Evolutionary conservation across 2,797 vertebrate species (phyloP), one percentile per base, ranked within the genome.

Genomic region (Fistularia tabacaria): DNA sequence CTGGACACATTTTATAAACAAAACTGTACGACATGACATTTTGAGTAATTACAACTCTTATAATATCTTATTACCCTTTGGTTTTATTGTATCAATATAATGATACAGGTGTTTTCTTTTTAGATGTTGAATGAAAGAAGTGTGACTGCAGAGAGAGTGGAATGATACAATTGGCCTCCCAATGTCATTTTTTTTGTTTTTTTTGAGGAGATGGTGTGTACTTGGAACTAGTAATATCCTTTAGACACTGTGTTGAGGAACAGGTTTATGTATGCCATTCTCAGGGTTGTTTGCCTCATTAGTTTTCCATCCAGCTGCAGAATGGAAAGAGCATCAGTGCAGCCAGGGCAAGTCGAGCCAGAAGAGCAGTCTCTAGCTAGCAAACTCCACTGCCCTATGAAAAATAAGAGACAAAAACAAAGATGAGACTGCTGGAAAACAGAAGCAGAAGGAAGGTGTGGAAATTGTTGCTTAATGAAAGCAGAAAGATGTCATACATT

Each of bases 251-350:
- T 80, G 59, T 71, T 75, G 72, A 72, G 58, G 49, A 54, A 61
- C 25, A 38, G 53, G 47, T 74, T 47, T 74, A 63, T 55, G 69
- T 74, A 48, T 70, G 65, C 62, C 73, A 49, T 73, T 77, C 71
- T 79, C 61, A 62, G 69, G 66, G 62, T 79, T 76, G 74, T 78
- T 80, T 76, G 79, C 68, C 73, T 85, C 66, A 76, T 81, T 80
- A 50, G 75, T 73, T 83, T 88, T 85, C 83, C 73, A 81, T 79
- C 64, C 81, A 76, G 56, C 69, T 68, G 64, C 66, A 57, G 65
- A 84, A 78, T 87, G 83, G 85, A 87, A 88, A 88, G 50, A 38
- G 65, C 60, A 54, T 50, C 12, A 70, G 64, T 47, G 49, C 51
- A 74, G 83, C 84, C 79, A 81, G 59, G 51, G 49, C 47, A 10